A percentile compares a stretch with the other conserved stretches of the same genome.
phyloP scores from a whole-genome alignment of 2,888 invertebrate species.

The Alloplasta piceator region DNA sequence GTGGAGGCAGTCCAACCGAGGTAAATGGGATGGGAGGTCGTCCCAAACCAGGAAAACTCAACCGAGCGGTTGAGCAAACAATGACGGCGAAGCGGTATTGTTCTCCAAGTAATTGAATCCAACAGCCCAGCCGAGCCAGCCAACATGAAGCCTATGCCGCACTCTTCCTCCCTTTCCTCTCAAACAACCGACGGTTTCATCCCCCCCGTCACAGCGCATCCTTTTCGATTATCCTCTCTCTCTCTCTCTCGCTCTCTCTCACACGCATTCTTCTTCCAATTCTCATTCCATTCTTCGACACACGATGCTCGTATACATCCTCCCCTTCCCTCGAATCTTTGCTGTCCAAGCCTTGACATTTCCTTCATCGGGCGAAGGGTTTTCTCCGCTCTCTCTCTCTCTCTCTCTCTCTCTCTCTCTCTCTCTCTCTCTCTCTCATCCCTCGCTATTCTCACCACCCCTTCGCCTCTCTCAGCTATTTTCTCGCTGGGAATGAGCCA shows the following conservation, averaged over 20 bases:
- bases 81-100: slow-evolving; percentile 81
- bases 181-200: slow-evolving; percentile 70
- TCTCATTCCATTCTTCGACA: slow-evolving; percentile 54
- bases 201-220: slow-evolving; percentile 71
- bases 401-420: slow-evolving; percentile 12
- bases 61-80: slow-evolving; percentile 81
- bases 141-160: slow-evolving; percentile 54
- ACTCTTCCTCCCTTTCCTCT: slow-evolving; percentile 54
- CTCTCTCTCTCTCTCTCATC: not conserved
- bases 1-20: slow-evolving; percentile 50
- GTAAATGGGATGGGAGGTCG: slow-evolving; percentile 63
- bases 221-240: slow-evolving; percentile 62
- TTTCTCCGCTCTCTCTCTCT: slow-evolving; percentile 1
- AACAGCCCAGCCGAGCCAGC: slow-evolving; percentile 64
- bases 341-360: slow-evolving; percentile 55
- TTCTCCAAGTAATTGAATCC: slow-evolving; percentile 83
- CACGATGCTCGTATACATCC: slow-evolving; percentile 44
- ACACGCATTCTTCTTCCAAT: slow-evolving; percentile 34
- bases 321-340: slow-evolving; percentile 66
- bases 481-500: slow-evolving; percentile 31
- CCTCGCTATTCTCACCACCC: not conserved
- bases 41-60: slow-evolving; percentile 79
- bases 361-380: slow-evolving; percentile 43
- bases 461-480: slow-evolving; percentile 22
- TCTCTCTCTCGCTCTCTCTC: slow-evolving; percentile 42